Evolutionary conservation across 2,888 invertebrate species (phyloP), one percentile per base, ranked within the genome.

Genomic region (Myopa tessellatipennis): DNA sequence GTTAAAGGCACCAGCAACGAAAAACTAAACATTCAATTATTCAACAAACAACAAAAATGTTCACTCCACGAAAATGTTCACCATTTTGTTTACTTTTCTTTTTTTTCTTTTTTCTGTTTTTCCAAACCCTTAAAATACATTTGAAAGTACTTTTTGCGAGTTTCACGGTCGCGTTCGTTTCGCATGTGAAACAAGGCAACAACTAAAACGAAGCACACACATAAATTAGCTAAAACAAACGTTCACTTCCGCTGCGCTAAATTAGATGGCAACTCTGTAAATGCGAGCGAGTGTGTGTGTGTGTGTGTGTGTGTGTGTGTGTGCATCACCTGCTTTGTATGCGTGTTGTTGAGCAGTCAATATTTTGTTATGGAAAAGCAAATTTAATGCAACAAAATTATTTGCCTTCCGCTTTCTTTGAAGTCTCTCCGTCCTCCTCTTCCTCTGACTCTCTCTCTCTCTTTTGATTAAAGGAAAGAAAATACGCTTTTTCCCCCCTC

Each of bases 161-260:
- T 45, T 45, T 40, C 40, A 40, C 36, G 34, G 38, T 16, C 60
- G 36, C 65, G 45, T 18, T 61, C 18, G 50, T 52, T 34, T 63
- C 74, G 65, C 65, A 65, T 63, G 74, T 36, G 63, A 65, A 65
- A 52, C 10, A 52, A 52, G 52, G 18, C 2, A 71, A 58, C 12
- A 69, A 65, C 26, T 34, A 45, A 45, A 16, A 12, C 26, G 12
- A 38, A 67, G 40, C n/a, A 45, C 34, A 40, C 12, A 38, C 52
- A 61, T 26, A 67, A 65, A 68, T 65, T 58, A 6, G 74, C 40
- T n/a, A 26, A 50, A 74, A 68, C 68, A 74, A 68, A 85, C 82
- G 83, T 82, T 82, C 83, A 85, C 86, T 86, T 85, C 85, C 86
- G 85, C 84, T 84, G 14, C 80, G 83, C 86, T 85, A 85, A 86